Conservation (phyloP, 92 coral and sea anemone genomes). For the Epizoanthus scotinus region DNA sequence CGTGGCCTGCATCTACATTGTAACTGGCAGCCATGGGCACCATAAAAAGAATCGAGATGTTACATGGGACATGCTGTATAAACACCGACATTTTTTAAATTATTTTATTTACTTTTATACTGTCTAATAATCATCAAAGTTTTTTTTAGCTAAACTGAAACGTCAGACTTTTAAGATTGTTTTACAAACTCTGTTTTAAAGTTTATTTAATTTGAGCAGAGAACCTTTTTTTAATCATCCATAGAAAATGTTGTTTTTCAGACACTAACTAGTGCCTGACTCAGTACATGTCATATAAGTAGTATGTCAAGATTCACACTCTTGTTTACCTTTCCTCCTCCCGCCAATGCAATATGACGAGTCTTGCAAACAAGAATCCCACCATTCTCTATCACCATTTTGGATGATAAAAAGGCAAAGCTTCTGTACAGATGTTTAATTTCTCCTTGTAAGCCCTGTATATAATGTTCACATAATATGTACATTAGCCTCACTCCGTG, state of each 20-base stretch:
- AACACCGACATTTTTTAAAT: no score
- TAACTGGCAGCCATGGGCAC: no score
- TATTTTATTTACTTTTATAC: no score
- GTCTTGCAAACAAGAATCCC: constrained; percentile 89
- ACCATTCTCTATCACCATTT: constrained; percentile 97
- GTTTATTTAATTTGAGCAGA: no score
- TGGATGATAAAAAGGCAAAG: constrained; percentile 93
- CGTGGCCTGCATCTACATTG: no score
- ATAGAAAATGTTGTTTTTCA: no score
- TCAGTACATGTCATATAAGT: neutral
- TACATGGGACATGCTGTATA: no score
- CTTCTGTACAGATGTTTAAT: constrained; percentile 96
- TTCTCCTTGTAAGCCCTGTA: constrained; percentile 91
- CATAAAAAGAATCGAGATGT: no score
- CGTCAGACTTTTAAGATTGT: no score
- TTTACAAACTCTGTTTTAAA: no score
- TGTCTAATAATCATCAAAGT: neutral
- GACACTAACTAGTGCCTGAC: neutral
- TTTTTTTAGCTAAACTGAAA: no score
- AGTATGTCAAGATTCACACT: neutral
- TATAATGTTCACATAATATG: neutral
- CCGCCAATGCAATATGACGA: constrained; percentile 86
- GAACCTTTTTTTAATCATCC: no score
- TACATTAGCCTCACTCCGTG: neutral
- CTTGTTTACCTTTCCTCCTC: constrained; percentile 90